These are phyloP conservation scores for Tiphia femorata DNA, from an alignment of 2,888 invertebrate genomes.

Conservation along the genomic window DNA sequence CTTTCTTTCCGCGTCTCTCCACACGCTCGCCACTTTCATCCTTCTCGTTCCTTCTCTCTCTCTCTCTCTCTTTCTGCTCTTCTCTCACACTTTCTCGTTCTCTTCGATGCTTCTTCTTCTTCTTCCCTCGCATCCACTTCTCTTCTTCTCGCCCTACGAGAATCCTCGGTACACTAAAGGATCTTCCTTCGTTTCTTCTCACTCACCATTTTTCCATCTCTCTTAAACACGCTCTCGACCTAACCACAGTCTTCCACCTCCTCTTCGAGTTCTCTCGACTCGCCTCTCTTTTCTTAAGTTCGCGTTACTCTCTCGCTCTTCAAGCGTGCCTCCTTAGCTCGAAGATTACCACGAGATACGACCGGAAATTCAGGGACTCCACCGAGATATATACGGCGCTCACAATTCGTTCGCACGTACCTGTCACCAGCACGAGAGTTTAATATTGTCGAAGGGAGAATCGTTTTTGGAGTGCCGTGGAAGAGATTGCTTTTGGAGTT, in stretches of 20 bases:
- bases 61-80: conserved; percentile 16
- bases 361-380: conserved; percentile 59
- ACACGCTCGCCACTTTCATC: conserved; percentile 30
- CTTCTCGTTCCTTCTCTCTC: conserved; percentile 16
- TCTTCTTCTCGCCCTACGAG: conserved; percentile 23
- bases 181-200: neutral
- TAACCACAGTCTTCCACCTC: too few relatives aligned
- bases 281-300: conserved; percentile 3
- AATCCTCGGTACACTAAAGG: conserved; percentile 8
- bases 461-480: too few relatives aligned
- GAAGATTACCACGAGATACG: conserved; percentile 59
- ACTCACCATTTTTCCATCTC: neutral
- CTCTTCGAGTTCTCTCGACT: too few relatives aligned
- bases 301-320: conserved; percentile 6
- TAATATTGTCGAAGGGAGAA: too few relatives aligned
- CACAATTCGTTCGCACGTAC: conserved; percentile 20
- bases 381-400: conserved; percentile 47
- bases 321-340: neutral
- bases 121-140: conserved; percentile 14
- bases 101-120: too few relatives aligned
- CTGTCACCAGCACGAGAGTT: too few relatives aligned
- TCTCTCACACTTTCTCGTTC: neutral
- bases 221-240: conserved; percentile 1
- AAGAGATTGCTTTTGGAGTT: too few relatives aligned
- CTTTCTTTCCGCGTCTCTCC: conserved; percentile 54